phyloP scores from a whole-genome alignment of 2,797 vertebrate species.

The Sciurus carolinensis region DNA sequence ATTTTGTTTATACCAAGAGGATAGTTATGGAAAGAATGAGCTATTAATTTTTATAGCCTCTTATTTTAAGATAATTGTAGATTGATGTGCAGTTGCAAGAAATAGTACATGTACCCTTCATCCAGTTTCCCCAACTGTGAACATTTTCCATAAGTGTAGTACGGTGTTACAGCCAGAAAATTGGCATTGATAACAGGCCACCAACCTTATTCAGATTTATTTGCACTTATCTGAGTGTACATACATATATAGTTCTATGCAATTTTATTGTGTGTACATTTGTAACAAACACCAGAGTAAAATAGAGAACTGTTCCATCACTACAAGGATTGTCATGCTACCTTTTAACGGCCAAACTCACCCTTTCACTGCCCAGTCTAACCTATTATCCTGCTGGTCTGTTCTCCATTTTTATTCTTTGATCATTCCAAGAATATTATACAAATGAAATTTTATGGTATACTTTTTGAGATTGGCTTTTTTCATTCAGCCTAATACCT shows the following conservation, averaged over 20 bases:
- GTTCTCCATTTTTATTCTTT: no score
- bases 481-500: neutral
- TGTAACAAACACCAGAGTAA: no score
- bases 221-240: neutral
- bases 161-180: neutral
- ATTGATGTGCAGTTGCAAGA: neutral
- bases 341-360: no score
- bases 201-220: neutral
- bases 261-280: no score
- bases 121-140: neutral
- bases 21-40: conserved; percentile 7
- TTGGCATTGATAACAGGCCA: neutral
- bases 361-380: no score
- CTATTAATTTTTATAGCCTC: neutral
- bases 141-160: neutral
- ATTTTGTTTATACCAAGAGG: conserved; percentile 13
- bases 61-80: neutral
- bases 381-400: no score
- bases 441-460: no score
- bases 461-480: neutral
- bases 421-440: no score
- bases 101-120: neutral
- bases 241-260: no score
- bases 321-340: no score
- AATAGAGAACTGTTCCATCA: no score